Percentiles rank a stretch among this genome's conserved stretches.
Evolutionary conservation across 2,113 vertebrate species (phyloP).

Genomic region (Pica pica): DNA sequence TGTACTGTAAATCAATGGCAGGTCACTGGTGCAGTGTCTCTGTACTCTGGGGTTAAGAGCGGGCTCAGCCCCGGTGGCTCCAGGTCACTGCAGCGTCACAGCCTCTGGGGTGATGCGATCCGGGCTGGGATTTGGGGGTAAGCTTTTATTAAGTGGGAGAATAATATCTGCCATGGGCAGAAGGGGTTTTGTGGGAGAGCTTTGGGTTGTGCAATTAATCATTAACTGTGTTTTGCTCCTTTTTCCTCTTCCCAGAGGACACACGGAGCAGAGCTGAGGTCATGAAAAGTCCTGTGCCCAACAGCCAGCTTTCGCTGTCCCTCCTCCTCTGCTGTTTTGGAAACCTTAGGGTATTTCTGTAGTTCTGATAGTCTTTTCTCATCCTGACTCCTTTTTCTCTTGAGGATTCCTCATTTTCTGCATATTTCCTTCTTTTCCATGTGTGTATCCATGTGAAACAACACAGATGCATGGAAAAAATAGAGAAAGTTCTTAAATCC

Average conservation of each 20-base stretch:
- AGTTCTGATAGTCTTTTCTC: background rate
- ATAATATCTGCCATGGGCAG: background rate
- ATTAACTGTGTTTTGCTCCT: background rate
- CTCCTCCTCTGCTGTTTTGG: background rate
- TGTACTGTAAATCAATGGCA: slow-evolving; percentile 46
- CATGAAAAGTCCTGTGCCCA: background rate
- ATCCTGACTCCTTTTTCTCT: background rate
- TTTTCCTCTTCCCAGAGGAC: background rate
- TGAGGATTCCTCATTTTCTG: background rate
- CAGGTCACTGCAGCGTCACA: background rate
- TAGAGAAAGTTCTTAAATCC: rapidly evolving
- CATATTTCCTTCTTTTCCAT: background rate
- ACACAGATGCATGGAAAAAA: background rate
- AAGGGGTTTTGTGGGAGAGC: background rate
- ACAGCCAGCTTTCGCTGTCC: background rate
- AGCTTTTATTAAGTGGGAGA: slow-evolving; percentile 31
- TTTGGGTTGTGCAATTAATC: background rate
- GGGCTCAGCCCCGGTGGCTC: background rate
- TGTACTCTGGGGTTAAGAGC: slow-evolving; percentile 15
- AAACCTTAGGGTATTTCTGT: background rate
- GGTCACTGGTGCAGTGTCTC: background rate
- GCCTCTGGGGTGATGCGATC: background rate
- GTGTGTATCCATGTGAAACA: background rate
- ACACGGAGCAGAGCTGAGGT: background rate
- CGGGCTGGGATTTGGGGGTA: background rate